These are phyloP conservation scores for Troides oblongomaculatus DNA, from an alignment of 2,888 invertebrate species.

Conservation along the genomic window DNA sequence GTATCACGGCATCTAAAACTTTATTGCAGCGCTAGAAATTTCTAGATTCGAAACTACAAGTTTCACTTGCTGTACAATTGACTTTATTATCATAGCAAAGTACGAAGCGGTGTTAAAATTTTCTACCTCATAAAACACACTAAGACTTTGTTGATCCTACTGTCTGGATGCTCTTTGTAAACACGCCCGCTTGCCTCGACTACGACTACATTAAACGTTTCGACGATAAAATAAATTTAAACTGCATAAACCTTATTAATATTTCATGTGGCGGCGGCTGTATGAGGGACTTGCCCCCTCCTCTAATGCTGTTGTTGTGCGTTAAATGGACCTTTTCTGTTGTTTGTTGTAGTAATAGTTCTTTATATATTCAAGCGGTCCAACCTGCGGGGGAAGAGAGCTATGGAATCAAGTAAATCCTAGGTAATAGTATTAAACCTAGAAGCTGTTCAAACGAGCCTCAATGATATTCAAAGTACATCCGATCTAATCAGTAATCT, in stretches of 20 bases:
- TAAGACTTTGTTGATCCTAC: constrained; percentile 53
- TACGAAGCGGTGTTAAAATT: constrained; percentile 56
- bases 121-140: constrained; percentile 56
- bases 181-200: constrained; percentile 37
- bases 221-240: constrained; percentile 31
- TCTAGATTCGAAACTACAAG: constrained; percentile 33
- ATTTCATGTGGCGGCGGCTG: background rate
- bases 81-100: constrained; percentile 59
- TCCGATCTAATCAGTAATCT: too few relatives aligned
- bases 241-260: constrained; percentile 9
- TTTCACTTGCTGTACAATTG: constrained; percentile 63
- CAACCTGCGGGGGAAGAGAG: too few relatives aligned
- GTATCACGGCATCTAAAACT: constrained; percentile 14
- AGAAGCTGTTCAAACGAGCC: too few relatives aligned
- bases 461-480: too few relatives aligned
- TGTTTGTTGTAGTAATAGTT: too few relatives aligned
- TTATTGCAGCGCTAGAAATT: constrained; percentile 27
- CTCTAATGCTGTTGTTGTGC: too few relatives aligned
- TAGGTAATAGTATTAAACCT: too few relatives aligned
- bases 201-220: constrained; percentile 29
- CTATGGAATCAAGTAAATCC: too few relatives aligned
- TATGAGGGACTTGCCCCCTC: background rate
- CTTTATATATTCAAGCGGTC: too few relatives aligned
- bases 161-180: constrained; percentile 42
- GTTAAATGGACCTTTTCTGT: too few relatives aligned